Evolutionary conservation across 2,888 invertebrate species (phyloP).

Genomic region (Alitta virens): DNA sequence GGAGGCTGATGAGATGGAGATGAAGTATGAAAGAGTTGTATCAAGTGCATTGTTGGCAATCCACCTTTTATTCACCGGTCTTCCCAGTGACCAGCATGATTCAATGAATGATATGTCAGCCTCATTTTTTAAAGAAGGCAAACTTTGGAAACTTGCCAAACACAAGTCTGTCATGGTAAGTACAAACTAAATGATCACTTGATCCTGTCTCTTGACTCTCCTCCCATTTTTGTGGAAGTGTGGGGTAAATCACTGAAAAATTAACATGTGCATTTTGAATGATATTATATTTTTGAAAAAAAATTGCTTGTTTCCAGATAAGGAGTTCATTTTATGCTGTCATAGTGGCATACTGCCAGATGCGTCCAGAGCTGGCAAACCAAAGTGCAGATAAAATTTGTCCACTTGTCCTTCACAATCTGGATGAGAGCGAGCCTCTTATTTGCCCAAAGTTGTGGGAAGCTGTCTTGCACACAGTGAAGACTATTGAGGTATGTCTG

Average conservation of each 20-base stretch:
- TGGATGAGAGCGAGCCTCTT: slow-evolving; percentile 70
- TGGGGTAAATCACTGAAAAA: no score
- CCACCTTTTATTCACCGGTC: slow-evolving; percentile 64
- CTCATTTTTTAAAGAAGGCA: slow-evolving; percentile 63
- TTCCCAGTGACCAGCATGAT: slow-evolving; percentile 60
- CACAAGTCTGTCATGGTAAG: slow-evolving; percentile 40
- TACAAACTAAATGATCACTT: no score
- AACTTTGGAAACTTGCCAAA: slow-evolving; percentile 74
- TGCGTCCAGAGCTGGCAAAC: slow-evolving; percentile 59
- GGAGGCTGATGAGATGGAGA: slow-evolving; percentile 67
- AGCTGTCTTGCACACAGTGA: slow-evolving; percentile 66
- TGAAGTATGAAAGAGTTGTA: slow-evolving; percentile 68
- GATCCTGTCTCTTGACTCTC: neutral
- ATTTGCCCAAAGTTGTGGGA: slow-evolving; percentile 74
- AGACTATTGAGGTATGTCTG: slow-evolving; percentile 60
- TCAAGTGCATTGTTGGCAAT: slow-evolving; percentile 69
- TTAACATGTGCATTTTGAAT: no score
- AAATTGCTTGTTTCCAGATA: no score
- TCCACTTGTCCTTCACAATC: slow-evolving; percentile 64
- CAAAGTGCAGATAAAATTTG: slow-evolving; percentile 63
- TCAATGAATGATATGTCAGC: slow-evolving; percentile 58
- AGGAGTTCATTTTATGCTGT: slow-evolving; percentile 66
- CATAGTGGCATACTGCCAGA: slow-evolving; percentile 65
- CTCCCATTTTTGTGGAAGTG: no score
- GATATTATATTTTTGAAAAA: no score